Base-by-base conservation (phyloP, 64 coral and sea anemone genomes). In the Trachythela sp. region DNA sequence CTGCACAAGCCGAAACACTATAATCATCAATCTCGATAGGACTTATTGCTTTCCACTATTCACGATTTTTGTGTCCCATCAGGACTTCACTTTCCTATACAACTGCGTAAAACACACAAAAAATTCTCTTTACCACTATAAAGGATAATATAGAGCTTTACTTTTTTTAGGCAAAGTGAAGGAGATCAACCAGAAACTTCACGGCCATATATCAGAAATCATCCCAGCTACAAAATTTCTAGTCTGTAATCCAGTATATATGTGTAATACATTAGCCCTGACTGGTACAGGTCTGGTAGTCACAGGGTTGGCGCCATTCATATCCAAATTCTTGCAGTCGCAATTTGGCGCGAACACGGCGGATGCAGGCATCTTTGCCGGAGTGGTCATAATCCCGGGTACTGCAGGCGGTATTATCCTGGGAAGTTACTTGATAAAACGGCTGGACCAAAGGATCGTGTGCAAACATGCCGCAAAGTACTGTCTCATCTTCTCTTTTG, bases 391-490 rank as follows among this genome's bases (percentile, higher is more conserved):
- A 38, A 89, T 99, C 18, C 91, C 96, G 31, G 96, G 96, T 13
- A 99, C 96, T 49, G 96, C 96, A 1, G 93, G 96, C 84, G 96
- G 96, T 91, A 99, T 99, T 26, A 94, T 99, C 84, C 84, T 99
- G 70, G 96, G 96, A 15, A 98, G 95, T 88, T 98, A 94, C 85
- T 83, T 98, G 17, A 33, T 98, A 48, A 98, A 98, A 67, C 85
- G 93, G 15, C 85, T 94, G 8, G 95, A 98, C 85, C 86, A 94
- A 33, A 89, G 89, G 40, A 85, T 83, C 48, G 92, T 93, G 35
- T 98, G 95, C 36, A 90, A 92, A 20, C 89, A 87, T 13, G 95
- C 95, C 9, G 95, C 93, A 80, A 92, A 93, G 51, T 98, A 94
- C 48, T 98, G 95, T 86, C 88, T 98, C 36, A 90, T 98, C 3